phyloP scores from a whole-genome alignment of 2,888 invertebrate species.

The Acrocyrtus sp. region DNA sequence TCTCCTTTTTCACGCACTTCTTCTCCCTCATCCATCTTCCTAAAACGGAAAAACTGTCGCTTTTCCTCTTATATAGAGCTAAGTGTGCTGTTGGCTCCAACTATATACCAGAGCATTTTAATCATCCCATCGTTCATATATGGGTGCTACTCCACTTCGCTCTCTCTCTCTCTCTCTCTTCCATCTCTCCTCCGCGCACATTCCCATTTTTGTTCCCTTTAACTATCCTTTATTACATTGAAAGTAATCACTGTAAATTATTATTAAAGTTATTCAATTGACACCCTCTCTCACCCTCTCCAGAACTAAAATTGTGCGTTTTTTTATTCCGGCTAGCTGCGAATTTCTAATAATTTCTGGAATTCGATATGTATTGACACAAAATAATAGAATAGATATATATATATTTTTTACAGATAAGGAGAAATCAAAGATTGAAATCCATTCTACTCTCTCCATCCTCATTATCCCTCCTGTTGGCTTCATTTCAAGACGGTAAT shows the following conservation, averaged over 20 bases:
- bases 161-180: no score
- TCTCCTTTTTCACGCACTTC: not conserved
- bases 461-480: slow-evolving; percentile 47
- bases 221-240: not conserved
- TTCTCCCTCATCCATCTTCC: slow-evolving; percentile 26
- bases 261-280: slow-evolving; percentile 23
- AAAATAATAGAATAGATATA: not conserved
- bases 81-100: no score
- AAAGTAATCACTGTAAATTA: slow-evolving; percentile 38
- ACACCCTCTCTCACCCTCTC: no score
- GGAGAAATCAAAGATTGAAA: slow-evolving; percentile 27
- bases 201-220: no score
- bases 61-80: slow-evolving; percentile 10
- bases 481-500: slow-evolving; percentile 8
- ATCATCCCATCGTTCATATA: not conserved
- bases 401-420: slow-evolving; percentile 9
- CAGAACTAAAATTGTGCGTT: no score
- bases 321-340: no score
- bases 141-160: not conserved
- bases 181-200: no score
- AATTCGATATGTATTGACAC: no score
- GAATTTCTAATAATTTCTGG: no score
- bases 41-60: slow-evolving; percentile 26
- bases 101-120: not conserved
- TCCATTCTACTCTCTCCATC: slow-evolving; percentile 8